Conservation (phyloP, 2,113 vertebrate species). For the Dryoscopus gambensis region DNA sequence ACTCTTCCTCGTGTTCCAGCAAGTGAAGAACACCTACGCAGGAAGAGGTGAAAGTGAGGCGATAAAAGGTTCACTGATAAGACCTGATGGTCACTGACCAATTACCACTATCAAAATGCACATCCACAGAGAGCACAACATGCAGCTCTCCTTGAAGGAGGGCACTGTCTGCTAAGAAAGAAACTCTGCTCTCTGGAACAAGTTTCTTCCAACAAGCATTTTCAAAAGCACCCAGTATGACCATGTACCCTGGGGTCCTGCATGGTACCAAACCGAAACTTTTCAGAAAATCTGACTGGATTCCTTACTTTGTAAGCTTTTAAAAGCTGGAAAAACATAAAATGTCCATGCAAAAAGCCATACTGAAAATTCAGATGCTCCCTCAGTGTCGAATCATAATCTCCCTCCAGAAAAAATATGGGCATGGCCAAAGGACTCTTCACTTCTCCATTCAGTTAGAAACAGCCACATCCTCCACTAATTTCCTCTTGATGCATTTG, state of each 20-base stretch:
- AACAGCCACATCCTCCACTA: rapidly evolving
- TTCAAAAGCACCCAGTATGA: background rate
- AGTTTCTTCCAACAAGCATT: background rate
- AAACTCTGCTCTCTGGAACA: background rate
- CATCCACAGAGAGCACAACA: rapidly evolving
- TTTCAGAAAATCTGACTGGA: background rate
- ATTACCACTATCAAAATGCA: background rate
- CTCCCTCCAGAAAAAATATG: background rate
- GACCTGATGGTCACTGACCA: background rate
- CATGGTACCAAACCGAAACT: rapidly evolving
- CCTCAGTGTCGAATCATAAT: background rate
- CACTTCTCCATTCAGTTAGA: background rate
- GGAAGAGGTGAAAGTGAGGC: background rate
- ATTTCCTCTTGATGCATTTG: background rate
- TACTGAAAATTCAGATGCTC: background rate
- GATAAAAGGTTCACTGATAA: background rate
- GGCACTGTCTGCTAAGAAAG: background rate
- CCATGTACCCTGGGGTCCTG: background rate
- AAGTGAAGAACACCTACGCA: conserved; percentile 79
- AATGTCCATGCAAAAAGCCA: background rate
- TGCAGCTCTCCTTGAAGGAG: background rate
- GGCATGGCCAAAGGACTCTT: background rate
- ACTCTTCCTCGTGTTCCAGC: conserved; percentile 89
- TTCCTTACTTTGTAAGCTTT: background rate
- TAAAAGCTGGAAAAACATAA: background rate